Evolutionary conservation across 2,888 invertebrate genomes (phyloP).

Genomic region (Calliopum simillimum): DNA sequence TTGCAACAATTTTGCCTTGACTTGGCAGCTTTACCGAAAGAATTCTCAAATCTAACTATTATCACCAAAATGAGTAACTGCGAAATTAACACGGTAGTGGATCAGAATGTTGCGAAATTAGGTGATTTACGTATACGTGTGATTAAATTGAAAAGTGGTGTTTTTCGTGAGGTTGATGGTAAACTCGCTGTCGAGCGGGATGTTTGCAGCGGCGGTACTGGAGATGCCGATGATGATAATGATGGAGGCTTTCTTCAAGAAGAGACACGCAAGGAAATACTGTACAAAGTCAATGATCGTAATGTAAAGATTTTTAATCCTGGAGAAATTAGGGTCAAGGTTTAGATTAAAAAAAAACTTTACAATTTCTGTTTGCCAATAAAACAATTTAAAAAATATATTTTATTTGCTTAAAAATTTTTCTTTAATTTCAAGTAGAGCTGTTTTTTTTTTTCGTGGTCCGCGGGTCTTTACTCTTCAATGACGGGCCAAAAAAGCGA

Average conservation of each 20-base stretch:
- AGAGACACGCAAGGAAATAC: constrained; percentile 59
- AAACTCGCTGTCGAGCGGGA: constrained; percentile 68
- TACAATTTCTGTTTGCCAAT: not conserved
- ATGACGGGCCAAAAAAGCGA: no score
- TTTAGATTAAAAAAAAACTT: constrained; percentile 46
- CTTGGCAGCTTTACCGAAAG: constrained; percentile 53
- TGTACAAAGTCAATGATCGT: constrained; percentile 79
- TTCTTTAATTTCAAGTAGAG: no score
- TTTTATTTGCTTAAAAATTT: not conserved
- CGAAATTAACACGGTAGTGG: constrained; percentile 72
- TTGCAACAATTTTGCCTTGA: constrained; percentile 58
- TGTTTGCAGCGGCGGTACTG: constrained; percentile 27
- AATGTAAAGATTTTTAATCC: constrained; percentile 81
- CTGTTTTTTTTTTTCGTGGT: no score
- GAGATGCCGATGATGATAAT: constrained; percentile 25
- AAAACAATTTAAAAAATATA: not conserved
- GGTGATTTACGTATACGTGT: constrained; percentile 75
- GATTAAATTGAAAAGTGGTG: constrained; percentile 77
- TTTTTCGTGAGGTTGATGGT: constrained; percentile 80
- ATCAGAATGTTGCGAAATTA: constrained; percentile 74
- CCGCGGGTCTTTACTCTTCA: no score
- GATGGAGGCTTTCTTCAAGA: constrained; percentile 40
- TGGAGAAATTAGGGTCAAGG: constrained; percentile 69
- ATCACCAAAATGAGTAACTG: constrained; percentile 73
- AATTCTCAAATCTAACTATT: constrained; percentile 67